Evolutionary conservation across 2,888 invertebrate genomes (phyloP), one percentile per base, ranked within the genome.

Genomic region (Phyto melanocephala): DNA sequence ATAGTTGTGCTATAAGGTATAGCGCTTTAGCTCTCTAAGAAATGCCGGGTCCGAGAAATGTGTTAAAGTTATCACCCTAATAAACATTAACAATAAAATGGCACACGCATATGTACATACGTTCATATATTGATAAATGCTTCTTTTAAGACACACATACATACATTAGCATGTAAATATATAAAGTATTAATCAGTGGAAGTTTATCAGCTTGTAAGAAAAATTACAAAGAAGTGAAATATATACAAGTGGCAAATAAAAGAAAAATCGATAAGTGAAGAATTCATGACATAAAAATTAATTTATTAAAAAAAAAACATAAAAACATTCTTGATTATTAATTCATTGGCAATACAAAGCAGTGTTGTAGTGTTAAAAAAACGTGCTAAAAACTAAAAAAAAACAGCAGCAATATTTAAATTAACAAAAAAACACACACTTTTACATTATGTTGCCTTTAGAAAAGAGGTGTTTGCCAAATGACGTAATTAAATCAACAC

Each of bases 261-360:
- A 33, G 35, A 58, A 65, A 63, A 76, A 77, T 62, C 54, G 37
- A 70, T 74, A 74, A 68, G 54, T 40, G 35, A 67, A 74, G 54
- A 67, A 74, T 52, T 45, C 35, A 56, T 71, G 20, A 45, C 67
- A 74, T 60, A 71, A 76, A 79, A 70, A 56, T 54, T 47, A 78
- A 54, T 70, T 78, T 70, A 78, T 68, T 72, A 40, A 68, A 80
- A 28, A 37, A 17, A 56, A 62, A 37, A 65, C 20, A 40, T 67
- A 54, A 42, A 77, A 67, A 54, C 17, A 52, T 50, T 11, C 17
- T 56, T 56, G 17, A 72, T 77, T 72, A 76, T 52, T 67, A 71
- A 60, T 77, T 72, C 56, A 63, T 40, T 13, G 33, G 35, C 56
- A 42, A 33, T 35, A 56, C 37, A 42, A 47, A 17, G 68, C 37